Evolutionary conservation across 2,113 vertebrate genomes (phyloP), one percentile per base, ranked within the genome.

Genomic region (Ahaetulla prasina): DNA sequence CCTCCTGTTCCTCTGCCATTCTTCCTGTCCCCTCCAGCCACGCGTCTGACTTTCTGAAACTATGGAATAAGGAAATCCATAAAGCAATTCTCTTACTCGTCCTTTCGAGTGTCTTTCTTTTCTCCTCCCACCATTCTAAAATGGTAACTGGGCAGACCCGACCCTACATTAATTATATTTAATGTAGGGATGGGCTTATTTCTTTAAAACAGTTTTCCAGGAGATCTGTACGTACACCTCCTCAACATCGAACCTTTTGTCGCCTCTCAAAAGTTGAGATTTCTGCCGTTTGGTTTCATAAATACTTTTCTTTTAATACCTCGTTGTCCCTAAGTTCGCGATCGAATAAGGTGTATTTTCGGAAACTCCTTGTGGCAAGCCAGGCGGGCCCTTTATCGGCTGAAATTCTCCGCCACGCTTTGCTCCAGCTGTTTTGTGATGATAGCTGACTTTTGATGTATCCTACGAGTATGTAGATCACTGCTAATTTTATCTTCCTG

Each of bases 401-500:
- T 93, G 93, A 96, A 95, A 85, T 95, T 91, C 93, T 95, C 94
- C 93, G 53, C 91, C 87, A 95, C 92, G 94, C 95, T 60, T 95
- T 94, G 87, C 95, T 95, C 94, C 95, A 97, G 97, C 96, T 97
- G 95, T 95, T 96, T 90, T 0, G 5, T 74, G 94, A 92, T 96
- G 96, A 95, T 94, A 94, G 94, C 95, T 95, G 95, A 60, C 93
- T 95, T 96, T 93, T 96, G 96, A 95, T 95, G 90, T 87, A 93
- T 96, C 86, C 55, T 92, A 90, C 91, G 89, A 27, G 85, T 92
- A 94, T 90, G 50, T 92, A 94, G 89, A 94, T 94, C 88, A 27
- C 0, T 3, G 95, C 95, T 96, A 94, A 95, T 97, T 96, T 97
- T 96, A 91, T 94, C 94, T 93, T 63, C 49, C 2, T 92, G 74